These are phyloP conservation scores for Parapristionchus giblindavisi DNA, from an alignment of 2,888 invertebrate genomes.

Conservation along the genomic window DNA sequence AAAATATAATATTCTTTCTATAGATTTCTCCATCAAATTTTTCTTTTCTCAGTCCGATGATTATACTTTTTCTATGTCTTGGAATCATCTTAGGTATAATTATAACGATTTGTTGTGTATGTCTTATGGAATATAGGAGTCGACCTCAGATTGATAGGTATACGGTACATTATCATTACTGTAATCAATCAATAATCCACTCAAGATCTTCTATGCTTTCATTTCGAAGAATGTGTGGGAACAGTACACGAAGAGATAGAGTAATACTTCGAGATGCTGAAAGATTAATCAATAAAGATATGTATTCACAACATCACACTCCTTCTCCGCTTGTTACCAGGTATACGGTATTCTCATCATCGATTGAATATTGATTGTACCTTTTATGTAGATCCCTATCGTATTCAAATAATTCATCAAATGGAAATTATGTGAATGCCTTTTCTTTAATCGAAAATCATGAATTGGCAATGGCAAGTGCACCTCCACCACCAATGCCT, in stretches of 20 bases:
- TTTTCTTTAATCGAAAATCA: background rate
- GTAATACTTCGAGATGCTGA: background rate
- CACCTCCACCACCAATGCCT: background rate
- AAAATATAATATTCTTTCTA: no score
- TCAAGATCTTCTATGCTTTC: background rate
- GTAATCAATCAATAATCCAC: background rate
- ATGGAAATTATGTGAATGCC: slow-evolving; percentile 10
- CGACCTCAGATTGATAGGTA: slow-evolving; percentile 1
- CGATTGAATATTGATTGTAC: background rate
- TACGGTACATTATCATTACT: background rate
- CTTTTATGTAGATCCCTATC: background rate
- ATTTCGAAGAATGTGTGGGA: background rate
- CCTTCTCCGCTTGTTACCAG: slow-evolving; percentile 2
- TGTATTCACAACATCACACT: background rate
- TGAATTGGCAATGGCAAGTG: background rate
- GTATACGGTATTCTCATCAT: background rate
- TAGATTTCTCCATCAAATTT: no score
- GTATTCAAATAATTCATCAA: background rate
- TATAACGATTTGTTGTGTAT: background rate
- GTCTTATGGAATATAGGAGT: background rate
- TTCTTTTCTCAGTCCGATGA: no score
- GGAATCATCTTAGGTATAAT: slow-evolving; percentile 11
- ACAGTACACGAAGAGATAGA: background rate
- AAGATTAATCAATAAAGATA: background rate
- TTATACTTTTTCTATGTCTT: background rate